Evolutionary conservation across 2,888 invertebrate species (phyloP), one percentile per base, ranked within the genome.

Genomic region (Mythimna impura): DNA sequence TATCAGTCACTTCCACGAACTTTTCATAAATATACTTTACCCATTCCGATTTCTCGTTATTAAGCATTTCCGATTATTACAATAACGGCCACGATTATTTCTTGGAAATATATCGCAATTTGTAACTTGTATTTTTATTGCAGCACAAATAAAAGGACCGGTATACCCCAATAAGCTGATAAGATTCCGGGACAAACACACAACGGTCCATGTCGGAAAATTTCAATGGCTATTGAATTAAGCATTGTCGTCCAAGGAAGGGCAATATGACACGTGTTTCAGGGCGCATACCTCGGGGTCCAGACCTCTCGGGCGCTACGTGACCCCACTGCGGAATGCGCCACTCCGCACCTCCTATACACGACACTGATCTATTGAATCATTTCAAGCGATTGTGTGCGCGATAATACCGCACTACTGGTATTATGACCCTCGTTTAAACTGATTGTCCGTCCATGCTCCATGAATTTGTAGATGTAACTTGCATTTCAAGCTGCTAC

Each of bases 361-460:
- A 20, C 81, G 85, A 87, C 89, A 89, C 89, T 90, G 90, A 91
- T 91, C 88, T 90, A 91, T 91, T 89, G 90, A 89, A 89, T 91
- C 90, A 92, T 90, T 91, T 83, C 87, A 83, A 81, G 80, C 87
- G 87, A 91, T 91, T 92, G 90, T 91, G 84, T 86, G 80, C 78
- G 66, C 82, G 84, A 86, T 86, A 87, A 82, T 81, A 84, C 85
- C 82, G n/a, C 71, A 78, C 71, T 75, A 80, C 68, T 83, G 66
- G 64, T 71, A 72, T 84, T 82, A 85, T 85, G 69, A 73, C 54
- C 64, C 78, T 82, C 76, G 71, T 86, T 85, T 87, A 80, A 80
- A 76, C 80, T 78, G 82, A 87, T 88, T 89, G 83, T 88, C 57
- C 60, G 40, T 36, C 67, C 63, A 76, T 77, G 69, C 52, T 72